Evolutionary conservation across 2,113 vertebrate species (phyloP).

Genomic region (Chlamydotis undulata): DNA sequence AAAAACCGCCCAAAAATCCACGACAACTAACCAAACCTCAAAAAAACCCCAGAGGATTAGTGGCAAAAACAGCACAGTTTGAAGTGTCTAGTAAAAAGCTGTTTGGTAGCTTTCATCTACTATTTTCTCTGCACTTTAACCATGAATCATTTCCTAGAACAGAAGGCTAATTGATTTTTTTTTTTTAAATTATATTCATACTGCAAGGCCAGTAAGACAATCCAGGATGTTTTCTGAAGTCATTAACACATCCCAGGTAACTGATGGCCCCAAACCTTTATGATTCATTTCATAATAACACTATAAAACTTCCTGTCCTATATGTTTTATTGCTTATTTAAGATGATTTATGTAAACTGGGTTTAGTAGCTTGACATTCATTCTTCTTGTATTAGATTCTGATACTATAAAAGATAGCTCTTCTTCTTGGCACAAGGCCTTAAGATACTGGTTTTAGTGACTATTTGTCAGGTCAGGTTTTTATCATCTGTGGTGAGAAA

Average conservation of each 20-base stretch:
- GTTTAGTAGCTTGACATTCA: background rate
- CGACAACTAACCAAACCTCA: background rate
- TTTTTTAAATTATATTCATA: background rate
- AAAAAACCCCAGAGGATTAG: background rate
- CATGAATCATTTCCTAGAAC: background rate
- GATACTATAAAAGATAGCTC: background rate
- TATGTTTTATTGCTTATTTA: conserved; percentile 2
- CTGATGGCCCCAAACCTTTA: background rate
- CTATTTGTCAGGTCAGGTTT: background rate
- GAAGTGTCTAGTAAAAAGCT: background rate
- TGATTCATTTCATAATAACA: background rate
- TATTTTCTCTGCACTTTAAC: background rate
- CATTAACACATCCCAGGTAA: background rate
- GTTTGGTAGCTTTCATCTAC: background rate
- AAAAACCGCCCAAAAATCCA: background rate
- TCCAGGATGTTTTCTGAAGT: background rate
- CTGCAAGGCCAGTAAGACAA: background rate
- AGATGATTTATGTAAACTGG: background rate
- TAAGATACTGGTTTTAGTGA: background rate
- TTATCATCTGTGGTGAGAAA: background rate
- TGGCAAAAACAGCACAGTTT: background rate
- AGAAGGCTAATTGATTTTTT: background rate
- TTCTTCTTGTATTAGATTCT: background rate
- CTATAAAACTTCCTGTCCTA: background rate
- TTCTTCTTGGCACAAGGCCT: background rate